Conservation (phyloP, 2,113 vertebrate genomes). For the Neolamprologus sp. region DNA sequence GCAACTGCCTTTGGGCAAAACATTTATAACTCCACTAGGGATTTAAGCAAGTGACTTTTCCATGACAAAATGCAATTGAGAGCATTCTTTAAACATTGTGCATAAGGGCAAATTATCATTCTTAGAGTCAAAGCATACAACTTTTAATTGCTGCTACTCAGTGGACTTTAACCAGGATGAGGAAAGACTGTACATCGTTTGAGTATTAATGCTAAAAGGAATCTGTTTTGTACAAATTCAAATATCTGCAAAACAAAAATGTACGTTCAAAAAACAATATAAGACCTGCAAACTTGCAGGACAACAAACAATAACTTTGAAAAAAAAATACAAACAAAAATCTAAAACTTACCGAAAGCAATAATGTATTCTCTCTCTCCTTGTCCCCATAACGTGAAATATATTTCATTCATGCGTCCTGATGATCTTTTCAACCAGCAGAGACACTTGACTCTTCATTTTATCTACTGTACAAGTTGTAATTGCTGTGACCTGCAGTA, state of each 20-base stretch:
- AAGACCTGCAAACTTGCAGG: not conserved
- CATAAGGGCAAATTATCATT: slow-evolving; percentile 1
- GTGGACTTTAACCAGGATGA: not conserved
- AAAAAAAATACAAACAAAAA: not conserved
- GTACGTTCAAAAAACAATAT: not conserved
- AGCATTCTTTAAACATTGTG: slow-evolving; percentile 41
- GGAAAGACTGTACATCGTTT: not conserved
- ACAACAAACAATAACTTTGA: not conserved
- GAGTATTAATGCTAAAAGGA: not conserved
- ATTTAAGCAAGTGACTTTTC: slow-evolving; percentile 45
- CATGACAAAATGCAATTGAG: slow-evolving; percentile 24
- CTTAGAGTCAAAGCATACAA: not conserved
- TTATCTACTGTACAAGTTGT: not conserved
- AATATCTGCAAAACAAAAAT: not conserved
- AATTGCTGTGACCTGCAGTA: slow-evolving; percentile 16
- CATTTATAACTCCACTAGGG: slow-evolving; percentile 40
- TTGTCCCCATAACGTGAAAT: not conserved
- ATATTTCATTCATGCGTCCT: slow-evolving; percentile 45
- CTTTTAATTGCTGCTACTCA: not conserved
- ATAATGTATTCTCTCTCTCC: slow-evolving; percentile 1
- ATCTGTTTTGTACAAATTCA: not conserved
- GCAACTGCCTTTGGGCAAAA: slow-evolving; percentile 26
- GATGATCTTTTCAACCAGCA: slow-evolving; percentile 4
- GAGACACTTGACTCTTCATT: not conserved
- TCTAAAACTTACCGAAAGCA: slow-evolving; percentile 43